Evolutionary conservation across 1,140 invertebrate genomes (phyloP), one percentile per base, ranked within the genome.

Genomic region (Macrotrachela quadricornifera): DNA sequence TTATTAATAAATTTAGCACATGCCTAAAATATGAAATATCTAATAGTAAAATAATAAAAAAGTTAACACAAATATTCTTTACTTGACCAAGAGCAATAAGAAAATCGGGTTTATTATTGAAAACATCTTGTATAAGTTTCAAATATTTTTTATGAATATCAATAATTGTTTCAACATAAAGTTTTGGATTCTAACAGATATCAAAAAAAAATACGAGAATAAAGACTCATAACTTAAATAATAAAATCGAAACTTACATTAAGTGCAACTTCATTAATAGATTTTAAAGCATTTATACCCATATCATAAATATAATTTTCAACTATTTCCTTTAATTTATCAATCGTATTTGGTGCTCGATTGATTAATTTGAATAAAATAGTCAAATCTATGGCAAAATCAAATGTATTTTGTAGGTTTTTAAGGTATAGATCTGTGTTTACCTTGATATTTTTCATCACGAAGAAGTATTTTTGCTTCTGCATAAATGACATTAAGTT

Each of bases 141-240:
- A 91, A 86, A 68, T 94, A 97, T 63, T 95, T 94, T 71, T 87
- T 86, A 70, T 97, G 90, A 15, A 96, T 88, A 63, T 88, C 83
- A 58, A 97, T 74, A 58, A 95, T 95, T 13, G 88, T 94, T 59
- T 83, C 88, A 12, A 97, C 88, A 71, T 96, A 97, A 46, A 87
- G 74, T 70, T 94, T 95, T 1, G 91, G 88, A 75, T 97, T 91
- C 79, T 91, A 62, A 10, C 70, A 69, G n/a, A n/a, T n/a, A n/a
- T n/a, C 47, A 49, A 55, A n/a, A n/a, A n/a, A n/a, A n/a, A n/a
- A n/a, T 16, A 9, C 14, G 8, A 46, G 44, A 46, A 9, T 46
- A 46, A 9, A 10, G 8, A n/a, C n/a, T 21, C 14, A 10, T 46
- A 17, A 9, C 8, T 9, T 12, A 42, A 12, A n/a, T n/a, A n/a